Percentiles rank a stretch among this genome's conserved stretches.
These are phyloP conservation scores for Erebia epiphron DNA, from an alignment of 2,888 invertebrate species.

Conservation along the genomic window DNA sequence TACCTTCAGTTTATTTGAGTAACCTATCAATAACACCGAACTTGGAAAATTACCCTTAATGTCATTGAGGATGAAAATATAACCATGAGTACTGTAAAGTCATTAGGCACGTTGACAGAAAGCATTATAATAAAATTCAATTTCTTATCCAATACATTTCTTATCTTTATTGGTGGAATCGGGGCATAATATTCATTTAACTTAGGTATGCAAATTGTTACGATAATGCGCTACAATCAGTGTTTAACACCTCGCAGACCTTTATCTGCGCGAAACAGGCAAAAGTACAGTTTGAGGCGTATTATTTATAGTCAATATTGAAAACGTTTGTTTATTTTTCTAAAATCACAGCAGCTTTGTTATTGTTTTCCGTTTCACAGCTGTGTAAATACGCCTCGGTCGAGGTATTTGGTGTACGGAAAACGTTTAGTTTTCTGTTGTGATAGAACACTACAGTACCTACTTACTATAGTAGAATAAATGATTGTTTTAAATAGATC, in stretches of 20 bases:
- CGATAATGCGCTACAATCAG: slow-evolving; percentile 67
- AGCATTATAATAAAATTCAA: slow-evolving; percentile 15
- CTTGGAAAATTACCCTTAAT: no score
- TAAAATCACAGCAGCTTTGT: not conserved
- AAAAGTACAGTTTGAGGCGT: slow-evolving; percentile 45
- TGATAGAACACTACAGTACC: no score
- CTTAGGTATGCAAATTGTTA: slow-evolving; percentile 63
- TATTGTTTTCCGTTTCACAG: no score
- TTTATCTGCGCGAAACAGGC: slow-evolving; percentile 68
- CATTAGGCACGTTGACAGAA: slow-evolving; percentile 8
- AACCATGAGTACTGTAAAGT: no score
- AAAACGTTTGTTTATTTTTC: not conserved
- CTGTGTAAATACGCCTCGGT: no score
- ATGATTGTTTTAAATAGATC: no score
- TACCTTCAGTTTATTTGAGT: no score
- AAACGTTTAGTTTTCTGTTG: no score
- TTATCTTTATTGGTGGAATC: slow-evolving; percentile 12
- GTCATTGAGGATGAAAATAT: no score
- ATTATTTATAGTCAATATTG: not conserved
- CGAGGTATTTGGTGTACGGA: no score
- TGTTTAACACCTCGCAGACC: slow-evolving; percentile 53
- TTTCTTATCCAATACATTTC: slow-evolving; percentile 3
- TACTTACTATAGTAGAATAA: no score
- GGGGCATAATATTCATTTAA: slow-evolving; percentile 44
- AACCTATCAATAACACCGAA: no score